Conservation (phyloP, 1,140 invertebrate genomes). For the Holotrichia oblita region DNA sequence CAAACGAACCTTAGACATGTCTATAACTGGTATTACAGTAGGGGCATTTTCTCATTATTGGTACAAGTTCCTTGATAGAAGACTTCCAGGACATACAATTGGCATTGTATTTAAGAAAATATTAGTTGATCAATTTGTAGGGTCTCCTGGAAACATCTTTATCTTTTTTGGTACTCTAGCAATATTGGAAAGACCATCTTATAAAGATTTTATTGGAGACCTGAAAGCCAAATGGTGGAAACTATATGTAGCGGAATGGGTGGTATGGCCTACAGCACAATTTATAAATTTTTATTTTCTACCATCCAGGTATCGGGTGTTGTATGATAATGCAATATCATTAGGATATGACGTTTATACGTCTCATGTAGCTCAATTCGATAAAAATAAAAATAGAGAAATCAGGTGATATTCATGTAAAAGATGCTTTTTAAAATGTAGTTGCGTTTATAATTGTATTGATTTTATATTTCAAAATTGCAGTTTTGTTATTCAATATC, state of each 20-base stretch:
- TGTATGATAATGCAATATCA: constrained; percentile 92
- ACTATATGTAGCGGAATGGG: constrained; percentile 85
- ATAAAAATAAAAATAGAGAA: too few species aligned
- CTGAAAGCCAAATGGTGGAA: constrained; percentile 80
- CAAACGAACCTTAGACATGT: constrained; percentile 80
- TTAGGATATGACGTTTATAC: constrained; percentile 92
- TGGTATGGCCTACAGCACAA: constrained; percentile 86
- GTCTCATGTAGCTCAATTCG: constrained; percentile 69
- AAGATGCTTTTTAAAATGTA: too few species aligned
- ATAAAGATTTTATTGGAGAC: constrained; percentile 74
- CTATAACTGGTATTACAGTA: constrained; percentile 78
- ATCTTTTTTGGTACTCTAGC: constrained; percentile 84
- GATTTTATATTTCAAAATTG: too few species aligned
- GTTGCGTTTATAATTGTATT: too few species aligned
- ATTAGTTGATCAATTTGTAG: constrained; percentile 86
- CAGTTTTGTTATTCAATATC: too few species aligned
- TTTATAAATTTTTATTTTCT: constrained; percentile 89
- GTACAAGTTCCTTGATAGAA: constrained; percentile 78
- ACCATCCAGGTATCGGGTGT: constrained; percentile 82
- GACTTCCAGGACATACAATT: constrained; percentile 74
- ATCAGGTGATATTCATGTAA: too few species aligned
- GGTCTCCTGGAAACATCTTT: constrained; percentile 84
- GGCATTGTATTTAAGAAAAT: constrained; percentile 84
- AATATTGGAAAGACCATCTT: constrained; percentile 73
- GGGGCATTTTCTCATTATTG: constrained; percentile 88